Evolutionary conservation across 2,797 vertebrate species (phyloP).

Genomic region (Heterohyrax brucei): DNA sequence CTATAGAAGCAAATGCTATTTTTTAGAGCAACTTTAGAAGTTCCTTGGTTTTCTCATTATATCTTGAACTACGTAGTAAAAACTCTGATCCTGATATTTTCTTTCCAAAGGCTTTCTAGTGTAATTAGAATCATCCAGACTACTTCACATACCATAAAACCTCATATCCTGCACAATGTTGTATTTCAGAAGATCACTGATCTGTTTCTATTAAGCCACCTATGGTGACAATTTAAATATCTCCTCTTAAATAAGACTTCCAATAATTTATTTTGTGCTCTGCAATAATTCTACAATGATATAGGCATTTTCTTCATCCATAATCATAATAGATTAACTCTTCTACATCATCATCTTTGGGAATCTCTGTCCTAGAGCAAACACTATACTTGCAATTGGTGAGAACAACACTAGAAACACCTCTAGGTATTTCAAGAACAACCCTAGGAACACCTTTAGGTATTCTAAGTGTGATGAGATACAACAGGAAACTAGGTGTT

Average conservation of each 20-base stretch:
- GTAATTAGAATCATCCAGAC: not conserved
- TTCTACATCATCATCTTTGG: not conserved
- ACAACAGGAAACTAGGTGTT: not conserved
- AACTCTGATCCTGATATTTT: not conserved
- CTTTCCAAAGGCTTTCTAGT: not conserved
- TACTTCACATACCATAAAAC: not conserved
- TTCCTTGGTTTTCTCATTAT: conserved; percentile 35
- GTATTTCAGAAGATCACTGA: not conserved
- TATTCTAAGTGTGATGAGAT: not conserved
- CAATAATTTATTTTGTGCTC: not conserved
- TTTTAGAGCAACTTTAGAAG: not conserved
- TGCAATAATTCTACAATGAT: not conserved
- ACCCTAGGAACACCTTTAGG: not conserved
- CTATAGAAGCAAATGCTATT: not conserved
- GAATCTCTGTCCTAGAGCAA: conserved; percentile 6
- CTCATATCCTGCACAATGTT: not conserved
- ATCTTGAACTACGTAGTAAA: conserved; percentile 8
- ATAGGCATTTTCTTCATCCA: not conserved
- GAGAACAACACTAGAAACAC: not conserved
- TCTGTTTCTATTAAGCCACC: not conserved
- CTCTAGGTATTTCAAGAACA: not conserved
- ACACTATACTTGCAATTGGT: not conserved
- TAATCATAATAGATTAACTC: not conserved
- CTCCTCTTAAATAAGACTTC: not conserved
- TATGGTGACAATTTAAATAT: not conserved